Conservation (phyloP, 2,113 vertebrate genomes). For the Syrrhaptes paradoxus region DNA sequence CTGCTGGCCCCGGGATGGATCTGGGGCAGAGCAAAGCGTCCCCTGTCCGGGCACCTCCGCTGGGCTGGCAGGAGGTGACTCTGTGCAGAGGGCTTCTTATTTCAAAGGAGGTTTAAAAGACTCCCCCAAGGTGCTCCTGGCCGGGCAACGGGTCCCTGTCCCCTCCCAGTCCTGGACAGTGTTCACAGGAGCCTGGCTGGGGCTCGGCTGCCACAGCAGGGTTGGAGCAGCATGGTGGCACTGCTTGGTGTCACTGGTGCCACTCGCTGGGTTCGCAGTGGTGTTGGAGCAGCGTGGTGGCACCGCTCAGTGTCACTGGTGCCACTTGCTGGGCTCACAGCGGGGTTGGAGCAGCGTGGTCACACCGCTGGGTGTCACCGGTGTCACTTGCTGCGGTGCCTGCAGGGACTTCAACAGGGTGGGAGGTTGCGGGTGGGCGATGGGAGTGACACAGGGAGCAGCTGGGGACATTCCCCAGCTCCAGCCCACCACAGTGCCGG, state of each 20-base stretch:
- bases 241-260: no score
- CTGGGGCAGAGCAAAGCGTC: not conserved
- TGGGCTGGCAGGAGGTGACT: not conserved
- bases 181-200: no score
- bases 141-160: not conserved
- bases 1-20: accelerated
- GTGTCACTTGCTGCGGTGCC: accelerated
- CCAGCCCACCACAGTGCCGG: not conserved
- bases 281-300: not conserved
- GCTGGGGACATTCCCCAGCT: not conserved
- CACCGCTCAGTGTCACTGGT: no score
- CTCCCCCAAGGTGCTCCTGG: not conserved
- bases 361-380: not conserved
- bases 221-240: no score
- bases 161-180: no score
- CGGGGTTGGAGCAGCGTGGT: not conserved
- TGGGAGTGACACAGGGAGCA: not conserved
- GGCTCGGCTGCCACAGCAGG: no score
- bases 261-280: not conserved
- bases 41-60: not conserved
- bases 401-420: accelerated
- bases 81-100: not conserved
- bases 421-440: not conserved
- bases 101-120: not conserved
- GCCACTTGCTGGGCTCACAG: not conserved